Percentiles rank a stretch among this genome's conserved stretches.
Evolutionary conservation across 2,797 vertebrate species (phyloP).

Genomic region (Bradypodion pumilum): DNA sequence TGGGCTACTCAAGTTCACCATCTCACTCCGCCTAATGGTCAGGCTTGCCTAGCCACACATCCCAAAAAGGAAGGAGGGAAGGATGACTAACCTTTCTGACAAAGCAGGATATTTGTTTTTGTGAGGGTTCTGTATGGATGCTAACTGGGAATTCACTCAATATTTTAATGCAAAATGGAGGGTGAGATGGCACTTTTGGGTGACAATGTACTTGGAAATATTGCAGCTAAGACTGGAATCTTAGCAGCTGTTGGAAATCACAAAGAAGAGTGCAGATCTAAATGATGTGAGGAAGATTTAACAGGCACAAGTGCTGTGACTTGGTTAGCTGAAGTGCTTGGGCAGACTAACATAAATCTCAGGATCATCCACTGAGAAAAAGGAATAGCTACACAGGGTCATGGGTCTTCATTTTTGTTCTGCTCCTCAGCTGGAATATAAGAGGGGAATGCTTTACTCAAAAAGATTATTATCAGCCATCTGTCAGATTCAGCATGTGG

Average conservation of each 20-base stretch:
- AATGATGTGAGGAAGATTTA: neutral
- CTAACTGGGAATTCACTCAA: neutral
- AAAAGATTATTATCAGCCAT: constrained; percentile 68
- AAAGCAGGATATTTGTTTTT: neutral
- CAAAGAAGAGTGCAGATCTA: neutral
- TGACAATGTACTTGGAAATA: neutral
- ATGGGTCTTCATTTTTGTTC: constrained; percentile 28
- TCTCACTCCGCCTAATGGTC: neutral
- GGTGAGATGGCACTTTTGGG: too few relatives aligned
- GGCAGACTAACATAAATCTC: neutral
- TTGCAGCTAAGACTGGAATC: neutral
- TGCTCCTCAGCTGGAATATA: constrained; percentile 44
- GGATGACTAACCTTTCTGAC: neutral
- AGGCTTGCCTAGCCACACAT: neutral
- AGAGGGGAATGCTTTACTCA: constrained; percentile 61
- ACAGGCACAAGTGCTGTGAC: neutral
- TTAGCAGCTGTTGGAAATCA: neutral
- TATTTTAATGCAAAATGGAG: neutral
- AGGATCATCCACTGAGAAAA: neutral
- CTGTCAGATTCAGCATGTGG: constrained; percentile 70
- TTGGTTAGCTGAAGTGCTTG: neutral
- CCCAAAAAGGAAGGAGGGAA: neutral
- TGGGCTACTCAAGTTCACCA: neutral
- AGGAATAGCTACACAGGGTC: constrained; percentile 1
- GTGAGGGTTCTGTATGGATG: neutral